phyloP scores from a whole-genome alignment of 2,797 vertebrate species.

The Naso thynnoides region DNA sequence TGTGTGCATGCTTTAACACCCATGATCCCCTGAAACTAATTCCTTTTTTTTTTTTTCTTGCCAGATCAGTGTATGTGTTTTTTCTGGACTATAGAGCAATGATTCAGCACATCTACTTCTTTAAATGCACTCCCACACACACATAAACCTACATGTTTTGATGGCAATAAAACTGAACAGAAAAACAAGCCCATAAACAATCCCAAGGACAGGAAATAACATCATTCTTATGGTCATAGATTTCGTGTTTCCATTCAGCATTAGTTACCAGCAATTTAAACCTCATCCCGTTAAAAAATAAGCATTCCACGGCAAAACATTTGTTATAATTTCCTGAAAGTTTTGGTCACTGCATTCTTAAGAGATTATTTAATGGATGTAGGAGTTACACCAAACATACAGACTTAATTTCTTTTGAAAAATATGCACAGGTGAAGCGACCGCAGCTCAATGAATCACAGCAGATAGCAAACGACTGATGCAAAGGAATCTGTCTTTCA shows the following conservation, averaged over 20 bases:
- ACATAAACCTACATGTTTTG: not conserved
- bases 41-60: slow-evolving; percentile 46
- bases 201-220: not conserved
- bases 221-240: not conserved
- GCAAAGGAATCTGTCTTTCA: not conserved
- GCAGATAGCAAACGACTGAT: not conserved
- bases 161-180: not conserved
- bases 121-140: slow-evolving; percentile 31
- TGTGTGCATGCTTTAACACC: slow-evolving; percentile 18
- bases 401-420: not conserved
- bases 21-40: not conserved
- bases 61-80: slow-evolving; percentile 2
- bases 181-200: not conserved
- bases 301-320: not conserved
- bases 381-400: not conserved
- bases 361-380: not conserved
- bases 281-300: not conserved
- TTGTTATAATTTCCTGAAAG: not conserved
- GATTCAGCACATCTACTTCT: slow-evolving; percentile 64
- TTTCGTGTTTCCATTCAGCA: not conserved
- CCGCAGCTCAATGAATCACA: slow-evolving; percentile 11
- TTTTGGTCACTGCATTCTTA: not conserved
- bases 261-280: not conserved
- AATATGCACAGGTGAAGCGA: not conserved
- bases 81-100: not conserved